Evolutionary conservation across 2,797 vertebrate species (phyloP).

Genomic region (Ctenopoma multispine): DNA sequence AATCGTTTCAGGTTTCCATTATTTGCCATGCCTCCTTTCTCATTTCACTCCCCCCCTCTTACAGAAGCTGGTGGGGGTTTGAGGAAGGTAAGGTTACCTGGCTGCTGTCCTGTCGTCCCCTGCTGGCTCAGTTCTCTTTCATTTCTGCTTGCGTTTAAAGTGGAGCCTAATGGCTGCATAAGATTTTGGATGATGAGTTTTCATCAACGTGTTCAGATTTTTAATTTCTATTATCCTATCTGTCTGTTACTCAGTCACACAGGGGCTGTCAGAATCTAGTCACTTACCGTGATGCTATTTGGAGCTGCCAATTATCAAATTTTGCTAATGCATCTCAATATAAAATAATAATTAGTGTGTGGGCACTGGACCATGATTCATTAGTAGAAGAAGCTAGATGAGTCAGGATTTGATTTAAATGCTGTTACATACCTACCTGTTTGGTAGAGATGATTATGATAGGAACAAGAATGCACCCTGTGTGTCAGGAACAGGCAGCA

Average conservation of each 20-base stretch:
- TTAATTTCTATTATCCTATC: neutral
- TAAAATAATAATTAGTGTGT: conserved; percentile 49
- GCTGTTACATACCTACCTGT: conserved; percentile 31
- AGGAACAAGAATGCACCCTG: neutral
- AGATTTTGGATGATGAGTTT: conserved; percentile 24
- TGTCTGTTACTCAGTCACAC: neutral
- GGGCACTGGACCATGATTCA: conserved; percentile 49
- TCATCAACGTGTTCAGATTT: neutral
- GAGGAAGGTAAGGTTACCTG: conserved; percentile 75
- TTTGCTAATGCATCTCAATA: conserved; percentile 53
- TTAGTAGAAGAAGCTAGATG: conserved; percentile 36
- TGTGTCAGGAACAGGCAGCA: conserved; percentile 51
- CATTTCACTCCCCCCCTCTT: conserved; percentile 46
- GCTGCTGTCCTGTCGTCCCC: conserved; percentile 59
- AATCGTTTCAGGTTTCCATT: conserved; percentile 71
- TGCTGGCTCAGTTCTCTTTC: conserved; percentile 52
- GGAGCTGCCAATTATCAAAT: conserved; percentile 37
- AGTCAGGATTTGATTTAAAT: conserved; percentile 41
- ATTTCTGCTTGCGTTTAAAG: conserved; percentile 46
- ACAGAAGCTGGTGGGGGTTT: conserved; percentile 68
- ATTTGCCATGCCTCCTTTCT: conserved; percentile 65
- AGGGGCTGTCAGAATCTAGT: neutral
- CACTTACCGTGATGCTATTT: conserved; percentile 9
- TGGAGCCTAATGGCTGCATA: neutral
- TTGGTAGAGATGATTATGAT: conserved; percentile 14